Conservation (phyloP, 2,888 invertebrate genomes). For the Seira musarum region DNA sequence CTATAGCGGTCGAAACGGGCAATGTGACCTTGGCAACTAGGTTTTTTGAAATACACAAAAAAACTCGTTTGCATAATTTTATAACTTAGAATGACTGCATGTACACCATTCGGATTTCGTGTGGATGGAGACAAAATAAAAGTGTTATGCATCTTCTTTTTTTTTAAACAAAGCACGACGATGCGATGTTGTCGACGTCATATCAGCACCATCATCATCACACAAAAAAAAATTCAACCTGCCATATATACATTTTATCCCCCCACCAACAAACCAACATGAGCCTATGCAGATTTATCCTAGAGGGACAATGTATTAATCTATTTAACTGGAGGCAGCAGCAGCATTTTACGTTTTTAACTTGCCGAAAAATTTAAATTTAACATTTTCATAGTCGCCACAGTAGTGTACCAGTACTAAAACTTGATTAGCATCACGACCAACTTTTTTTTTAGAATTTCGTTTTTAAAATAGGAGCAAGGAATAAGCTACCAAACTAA, state of each 20-base stretch:
- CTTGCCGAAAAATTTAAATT: no score
- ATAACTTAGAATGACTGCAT: constrained; percentile 54
- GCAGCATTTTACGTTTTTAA: no score
- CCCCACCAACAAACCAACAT: background rate
- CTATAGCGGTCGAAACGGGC: constrained; percentile 69
- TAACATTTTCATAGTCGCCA: no score
- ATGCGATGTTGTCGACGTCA: no score
- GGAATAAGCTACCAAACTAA: no score
- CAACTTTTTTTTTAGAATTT: no score
- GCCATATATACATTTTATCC: background rate
- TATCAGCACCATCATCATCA: constrained; percentile 1
- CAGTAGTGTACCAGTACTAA: no score
- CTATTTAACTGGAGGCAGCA: background rate
- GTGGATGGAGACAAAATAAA: constrained; percentile 12
- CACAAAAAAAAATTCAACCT: background rate
- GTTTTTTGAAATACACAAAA: constrained; percentile 66
- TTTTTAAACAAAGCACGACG: constrained; percentile 9
- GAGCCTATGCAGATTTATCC: background rate
- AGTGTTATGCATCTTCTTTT: constrained; percentile 19
- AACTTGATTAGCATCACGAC: no score
- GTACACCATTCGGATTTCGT: constrained; percentile 10
- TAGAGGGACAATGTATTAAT: no score
- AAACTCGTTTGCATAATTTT: constrained; percentile 70
- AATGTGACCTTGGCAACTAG: constrained; percentile 70
- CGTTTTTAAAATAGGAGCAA: no score